Conservation (phyloP, 2,797 vertebrate genomes). For the Hipposideros larvatus region DNA sequence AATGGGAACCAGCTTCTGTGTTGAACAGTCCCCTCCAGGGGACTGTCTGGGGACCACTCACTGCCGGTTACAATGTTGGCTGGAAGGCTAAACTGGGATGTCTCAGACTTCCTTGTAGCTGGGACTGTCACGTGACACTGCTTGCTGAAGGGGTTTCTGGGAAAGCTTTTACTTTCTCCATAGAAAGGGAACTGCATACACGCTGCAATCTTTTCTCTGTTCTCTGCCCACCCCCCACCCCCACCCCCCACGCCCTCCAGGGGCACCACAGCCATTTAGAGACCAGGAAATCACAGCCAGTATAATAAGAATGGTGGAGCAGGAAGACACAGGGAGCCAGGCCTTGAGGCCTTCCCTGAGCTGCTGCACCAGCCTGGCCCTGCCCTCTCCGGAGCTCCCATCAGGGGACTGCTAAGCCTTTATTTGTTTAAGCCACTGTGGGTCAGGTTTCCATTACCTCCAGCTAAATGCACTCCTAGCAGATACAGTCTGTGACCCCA, state of each 20-base stretch:
- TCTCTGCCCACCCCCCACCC: not conserved
- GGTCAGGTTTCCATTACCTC: not conserved
- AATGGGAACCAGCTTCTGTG: not conserved
- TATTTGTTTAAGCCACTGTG: not conserved
- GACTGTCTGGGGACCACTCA: not conserved
- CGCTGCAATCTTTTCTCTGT: not conserved
- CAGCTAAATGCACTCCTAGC: not conserved
- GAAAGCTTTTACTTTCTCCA: not conserved
- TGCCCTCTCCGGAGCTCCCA: not conserved
- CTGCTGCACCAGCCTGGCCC: accelerated
- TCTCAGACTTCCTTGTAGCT: not conserved
- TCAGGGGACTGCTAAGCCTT: not conserved
- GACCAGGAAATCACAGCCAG: not conserved
- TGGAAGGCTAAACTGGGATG: not conserved
- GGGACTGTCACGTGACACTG: not conserved
- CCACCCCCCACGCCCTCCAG: not conserved
- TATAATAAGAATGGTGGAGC: accelerated
- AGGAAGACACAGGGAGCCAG: not conserved
- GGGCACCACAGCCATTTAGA: not conserved
- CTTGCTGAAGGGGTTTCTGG: not conserved
- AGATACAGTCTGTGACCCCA: not conserved
- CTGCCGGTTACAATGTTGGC: not conserved
- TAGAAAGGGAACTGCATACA: not conserved
- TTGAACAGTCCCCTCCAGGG: not conserved
- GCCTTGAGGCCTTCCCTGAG: not conserved